Evolutionary conservation across 92 coral and sea anemone genomes (phyloP).

Genomic region (Hydrozoanthus gracilis): DNA sequence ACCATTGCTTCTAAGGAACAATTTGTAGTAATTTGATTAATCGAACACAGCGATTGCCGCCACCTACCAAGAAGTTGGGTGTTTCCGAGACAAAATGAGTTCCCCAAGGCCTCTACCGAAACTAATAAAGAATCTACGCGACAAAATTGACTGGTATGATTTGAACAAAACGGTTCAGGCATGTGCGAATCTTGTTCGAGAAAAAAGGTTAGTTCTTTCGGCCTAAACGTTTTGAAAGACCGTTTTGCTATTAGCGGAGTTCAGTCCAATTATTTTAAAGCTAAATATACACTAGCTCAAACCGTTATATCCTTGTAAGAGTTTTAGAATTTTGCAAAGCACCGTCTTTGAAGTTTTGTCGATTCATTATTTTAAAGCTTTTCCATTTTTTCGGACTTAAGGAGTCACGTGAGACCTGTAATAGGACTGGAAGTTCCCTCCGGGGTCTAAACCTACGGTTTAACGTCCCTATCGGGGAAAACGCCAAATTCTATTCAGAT

Average conservation of each 20-base stretch:
- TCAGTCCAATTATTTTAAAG: not conserved
- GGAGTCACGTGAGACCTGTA: too few species aligned
- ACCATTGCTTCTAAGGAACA: not conserved
- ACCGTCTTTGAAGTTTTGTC: too few species aligned
- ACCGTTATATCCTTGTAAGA: too few species aligned
- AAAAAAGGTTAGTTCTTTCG: slow-evolving; percentile 16
- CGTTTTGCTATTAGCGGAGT: too few species aligned
- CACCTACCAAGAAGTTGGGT: slow-evolving; percentile 62
- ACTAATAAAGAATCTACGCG: slow-evolving; percentile 60
- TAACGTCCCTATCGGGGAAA: too few species aligned
- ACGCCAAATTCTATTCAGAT: too few species aligned
- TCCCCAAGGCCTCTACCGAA: slow-evolving; percentile 66
- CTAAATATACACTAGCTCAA: too few species aligned
- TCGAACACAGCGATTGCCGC: slow-evolving; percentile 4
- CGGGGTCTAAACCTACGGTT: too few species aligned
- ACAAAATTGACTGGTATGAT: slow-evolving; percentile 69
- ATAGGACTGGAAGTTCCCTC: too few species aligned
- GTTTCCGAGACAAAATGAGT: slow-evolving; percentile 61
- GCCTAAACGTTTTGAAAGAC: not conserved
- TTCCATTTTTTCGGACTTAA: too few species aligned
- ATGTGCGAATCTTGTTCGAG: slow-evolving; percentile 71
- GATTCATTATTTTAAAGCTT: too few species aligned
- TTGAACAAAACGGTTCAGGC: slow-evolving; percentile 55
- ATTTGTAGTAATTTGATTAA: not conserved
- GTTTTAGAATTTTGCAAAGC: too few species aligned